These are phyloP conservation scores for Ondatra zibethicus DNA, from an alignment of 2,113 vertebrate species.

Conservation along the genomic window DNA sequence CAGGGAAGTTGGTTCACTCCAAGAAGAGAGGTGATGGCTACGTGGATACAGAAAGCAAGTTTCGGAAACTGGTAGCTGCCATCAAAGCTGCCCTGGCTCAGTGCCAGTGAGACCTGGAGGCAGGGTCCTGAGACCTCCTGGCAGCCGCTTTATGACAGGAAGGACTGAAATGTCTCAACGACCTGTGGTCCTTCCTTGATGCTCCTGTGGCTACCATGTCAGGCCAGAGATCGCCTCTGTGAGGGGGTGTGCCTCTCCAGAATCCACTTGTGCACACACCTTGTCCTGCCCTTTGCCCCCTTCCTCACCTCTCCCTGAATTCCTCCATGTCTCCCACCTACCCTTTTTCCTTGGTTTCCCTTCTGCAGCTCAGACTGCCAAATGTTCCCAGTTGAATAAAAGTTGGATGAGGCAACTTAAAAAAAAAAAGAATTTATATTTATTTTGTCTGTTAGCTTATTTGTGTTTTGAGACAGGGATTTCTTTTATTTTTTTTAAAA, in stretches of 20 bases:
- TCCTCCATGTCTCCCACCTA: too few relatives aligned
- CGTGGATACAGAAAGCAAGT: slow-evolving; percentile 80
- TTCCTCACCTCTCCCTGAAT: accelerated
- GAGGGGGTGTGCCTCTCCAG: not conserved
- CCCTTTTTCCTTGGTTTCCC: not conserved
- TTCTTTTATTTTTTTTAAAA: too few relatives aligned
- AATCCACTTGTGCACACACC: not conserved
- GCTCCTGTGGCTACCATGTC: not conserved
- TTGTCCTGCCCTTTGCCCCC: accelerated
- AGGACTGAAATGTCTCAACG: slow-evolving; percentile 61
- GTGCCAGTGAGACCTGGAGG: slow-evolving; percentile 40
- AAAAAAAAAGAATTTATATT: not conserved
- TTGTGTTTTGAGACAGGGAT: too few relatives aligned
- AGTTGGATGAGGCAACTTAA: not conserved
- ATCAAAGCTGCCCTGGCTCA: slow-evolving; percentile 76
- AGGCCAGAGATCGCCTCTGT: not conserved
- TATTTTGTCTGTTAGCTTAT: not conserved
- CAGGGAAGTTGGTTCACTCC: slow-evolving; percentile 83
- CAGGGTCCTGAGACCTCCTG: slow-evolving; percentile 52
- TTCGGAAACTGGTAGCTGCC: slow-evolving; percentile 76
- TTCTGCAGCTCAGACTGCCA: not conserved
- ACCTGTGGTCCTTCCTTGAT: slow-evolving; percentile 72
- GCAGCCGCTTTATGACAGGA: slow-evolving; percentile 70
- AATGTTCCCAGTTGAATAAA: not conserved
- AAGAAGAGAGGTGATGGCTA: slow-evolving; percentile 86